phyloP scores from a whole-genome alignment of 2,888 invertebrate genomes.

The Agonopterix arenella region DNA sequence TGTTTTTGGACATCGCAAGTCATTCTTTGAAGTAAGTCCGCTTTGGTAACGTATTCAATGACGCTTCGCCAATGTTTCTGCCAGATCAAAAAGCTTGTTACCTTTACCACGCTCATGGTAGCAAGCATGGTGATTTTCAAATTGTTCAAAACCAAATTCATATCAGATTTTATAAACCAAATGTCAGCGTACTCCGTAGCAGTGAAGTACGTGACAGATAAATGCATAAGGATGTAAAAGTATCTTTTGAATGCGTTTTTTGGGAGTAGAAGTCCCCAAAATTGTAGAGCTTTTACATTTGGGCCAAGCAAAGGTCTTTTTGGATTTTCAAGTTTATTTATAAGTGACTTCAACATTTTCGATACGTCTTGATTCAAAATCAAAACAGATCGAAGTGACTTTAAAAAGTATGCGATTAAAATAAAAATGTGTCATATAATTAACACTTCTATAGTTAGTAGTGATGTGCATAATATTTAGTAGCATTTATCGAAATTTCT shows the following conservation, averaged over 20 bases:
- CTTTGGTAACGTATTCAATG: slow-evolving; percentile 48
- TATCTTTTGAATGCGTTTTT: slow-evolving; percentile 25
- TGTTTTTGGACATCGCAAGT: slow-evolving; percentile 26
- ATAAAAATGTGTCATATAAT: too few species aligned
- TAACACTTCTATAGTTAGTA: too few species aligned
- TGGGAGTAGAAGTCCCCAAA: slow-evolving; percentile 61
- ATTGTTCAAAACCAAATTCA: slow-evolving; percentile 50
- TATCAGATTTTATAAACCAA: slow-evolving; percentile 51
- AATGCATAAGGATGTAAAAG: slow-evolving; percentile 48
- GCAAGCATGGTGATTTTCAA: slow-evolving; percentile 59
- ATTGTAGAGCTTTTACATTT: slow-evolving; percentile 49
- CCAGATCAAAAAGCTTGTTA: slow-evolving; percentile 46
- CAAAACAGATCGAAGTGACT: too few species aligned
- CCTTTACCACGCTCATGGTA: slow-evolving; percentile 41
- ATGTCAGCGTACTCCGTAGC: slow-evolving; percentile 54
- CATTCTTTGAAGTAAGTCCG: slow-evolving; percentile 39
- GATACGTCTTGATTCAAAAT: too few species aligned
- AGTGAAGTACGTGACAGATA: slow-evolving; percentile 43
- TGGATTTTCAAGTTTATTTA: slow-evolving; percentile 48
- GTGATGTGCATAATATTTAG: too few species aligned
- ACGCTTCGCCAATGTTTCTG: slow-evolving; percentile 48
- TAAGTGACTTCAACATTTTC: slow-evolving; percentile 32
- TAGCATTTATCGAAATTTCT: too few species aligned
- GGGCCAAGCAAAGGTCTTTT: slow-evolving; percentile 53
- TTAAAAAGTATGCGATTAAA: too few species aligned